Evolutionary conservation across 2,797 vertebrate species (phyloP), one percentile per base, ranked within the genome.

Genomic region (Thalassophryne amazonica): DNA sequence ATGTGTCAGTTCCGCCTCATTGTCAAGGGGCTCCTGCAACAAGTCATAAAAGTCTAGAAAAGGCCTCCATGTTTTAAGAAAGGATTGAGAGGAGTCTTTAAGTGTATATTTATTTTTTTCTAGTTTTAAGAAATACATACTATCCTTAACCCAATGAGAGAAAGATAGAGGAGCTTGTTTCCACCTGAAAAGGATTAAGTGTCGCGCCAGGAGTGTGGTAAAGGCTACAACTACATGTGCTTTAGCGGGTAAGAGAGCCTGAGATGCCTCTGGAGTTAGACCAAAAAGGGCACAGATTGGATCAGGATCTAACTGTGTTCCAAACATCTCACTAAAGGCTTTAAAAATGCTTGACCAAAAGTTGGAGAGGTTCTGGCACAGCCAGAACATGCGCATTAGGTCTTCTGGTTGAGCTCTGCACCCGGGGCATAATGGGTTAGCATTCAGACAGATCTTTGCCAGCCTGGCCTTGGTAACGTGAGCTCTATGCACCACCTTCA

Each of bases 271-370:
- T 41, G 36, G 31, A 25, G 18, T 29, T 20, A 52, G 31, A 16
- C 30, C 8, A 48, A 43, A 15, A 21, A 29, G 32, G 24, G 3
- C 35, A 33, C 43, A 36, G 22, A 23, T 16, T 16, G 12, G 25
- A 2, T 29, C 28, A 18, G 46, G 52, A 28, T 52, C 32, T 18
- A 28, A 46, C 7, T 16, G 23, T 18, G 38, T 60, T 46, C 34
- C 28, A 46, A 48, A 49, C 36, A 41, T 36, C 29, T 41, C 39
- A 40, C 38, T 24, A 38, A 55, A 39, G 38, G 33, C 23, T 37
- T 56, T 41, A 38, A 49, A 52, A 34, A 27, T 28, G 11, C 18
- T 36, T 25, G 8, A 16, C 19, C 25, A 58, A 8, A 51, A 51
- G 9, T 42, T 47, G 12, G 16, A 35, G n/a, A 5, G 25, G n/a